Conservation (phyloP, 2,797 vertebrate species). For the Holocentrus rufus region DNA sequence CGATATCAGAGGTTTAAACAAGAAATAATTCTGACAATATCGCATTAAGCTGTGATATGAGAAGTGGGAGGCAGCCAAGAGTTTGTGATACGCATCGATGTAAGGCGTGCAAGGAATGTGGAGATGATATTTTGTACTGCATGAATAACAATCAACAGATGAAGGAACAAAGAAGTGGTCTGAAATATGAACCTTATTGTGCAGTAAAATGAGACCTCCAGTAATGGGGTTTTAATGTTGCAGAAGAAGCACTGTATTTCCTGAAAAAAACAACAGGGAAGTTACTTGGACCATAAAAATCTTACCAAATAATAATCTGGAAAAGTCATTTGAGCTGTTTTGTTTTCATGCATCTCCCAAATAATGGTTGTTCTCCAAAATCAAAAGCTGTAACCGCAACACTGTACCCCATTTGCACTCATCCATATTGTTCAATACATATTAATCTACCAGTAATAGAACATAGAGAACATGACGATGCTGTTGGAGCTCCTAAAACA, state of each 20-base stretch:
- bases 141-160: slow-evolving; percentile 77
- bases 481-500: slow-evolving; percentile 66
- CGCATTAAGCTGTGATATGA: slow-evolving; percentile 66
- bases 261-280: slow-evolving; percentile 53
- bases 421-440: slow-evolving; percentile 47
- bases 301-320: slow-evolving; percentile 55
- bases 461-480: slow-evolving; percentile 67
- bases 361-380: slow-evolving; percentile 46
- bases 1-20: slow-evolving; percentile 76
- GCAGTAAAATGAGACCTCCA: slow-evolving; percentile 69
- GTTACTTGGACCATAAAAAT: slow-evolving; percentile 41
- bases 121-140: slow-evolving; percentile 68
- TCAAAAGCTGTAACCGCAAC: slow-evolving; percentile 37
- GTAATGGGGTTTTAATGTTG: slow-evolving; percentile 81
- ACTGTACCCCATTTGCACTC: slow-evolving; percentile 35
- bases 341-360: slow-evolving; percentile 52
- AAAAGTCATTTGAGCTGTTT: slow-evolving; percentile 58
- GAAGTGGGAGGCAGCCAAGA: slow-evolving; percentile 67
- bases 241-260: slow-evolving; percentile 59
- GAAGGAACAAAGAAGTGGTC: slow-evolving; percentile 67
- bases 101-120: slow-evolving; percentile 62
- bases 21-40: slow-evolving; percentile 72
- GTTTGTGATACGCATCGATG: slow-evolving; percentile 68
- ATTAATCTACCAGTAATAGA: slow-evolving; percentile 56
- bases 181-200: slow-evolving; percentile 74